Evolutionary conservation across 2,797 vertebrate species (phyloP).

Genomic region (Cetoscarus ocellatus): DNA sequence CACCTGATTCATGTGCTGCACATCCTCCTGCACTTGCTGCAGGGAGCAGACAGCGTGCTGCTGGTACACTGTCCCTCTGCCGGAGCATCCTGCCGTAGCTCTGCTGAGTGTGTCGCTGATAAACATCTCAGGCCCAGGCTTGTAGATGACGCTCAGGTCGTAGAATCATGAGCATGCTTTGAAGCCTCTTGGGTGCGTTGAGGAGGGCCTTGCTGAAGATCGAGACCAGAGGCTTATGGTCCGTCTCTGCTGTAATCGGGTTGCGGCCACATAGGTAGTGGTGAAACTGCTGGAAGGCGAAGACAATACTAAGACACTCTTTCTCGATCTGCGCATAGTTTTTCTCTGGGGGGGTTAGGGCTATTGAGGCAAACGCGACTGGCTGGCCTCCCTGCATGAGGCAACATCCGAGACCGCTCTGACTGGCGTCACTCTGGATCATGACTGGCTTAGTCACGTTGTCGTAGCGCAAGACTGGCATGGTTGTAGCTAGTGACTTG

Average conservation of each 20-base stretch:
- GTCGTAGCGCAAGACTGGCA: too few relatives aligned
- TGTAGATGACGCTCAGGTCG: background rate
- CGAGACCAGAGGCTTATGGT: background rate
- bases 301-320: too few relatives aligned
- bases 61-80: background rate
- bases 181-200: background rate
- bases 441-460: too few relatives aligned
- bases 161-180: background rate
- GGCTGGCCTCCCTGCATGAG: too few relatives aligned
- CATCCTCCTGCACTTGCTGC: background rate
- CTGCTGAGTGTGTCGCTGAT: background rate
- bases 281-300: background rate
- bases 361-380: too few relatives aligned
- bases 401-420: too few relatives aligned
- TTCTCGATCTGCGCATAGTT: too few relatives aligned
- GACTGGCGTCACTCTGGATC: too few relatives aligned
- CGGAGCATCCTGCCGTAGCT: too few relatives aligned
- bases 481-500: too few relatives aligned
- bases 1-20: background rate
- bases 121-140: background rate
- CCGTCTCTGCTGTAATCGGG: background rate
- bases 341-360: too few relatives aligned
- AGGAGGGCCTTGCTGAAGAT: background rate
- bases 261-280: background rate
- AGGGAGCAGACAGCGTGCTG: background rate